A percentile compares a stretch with the other conserved stretches of the same genome.
Evolutionary conservation across 1,140 invertebrate species (phyloP).

Genomic region (Bilobella aurantiaca): DNA sequence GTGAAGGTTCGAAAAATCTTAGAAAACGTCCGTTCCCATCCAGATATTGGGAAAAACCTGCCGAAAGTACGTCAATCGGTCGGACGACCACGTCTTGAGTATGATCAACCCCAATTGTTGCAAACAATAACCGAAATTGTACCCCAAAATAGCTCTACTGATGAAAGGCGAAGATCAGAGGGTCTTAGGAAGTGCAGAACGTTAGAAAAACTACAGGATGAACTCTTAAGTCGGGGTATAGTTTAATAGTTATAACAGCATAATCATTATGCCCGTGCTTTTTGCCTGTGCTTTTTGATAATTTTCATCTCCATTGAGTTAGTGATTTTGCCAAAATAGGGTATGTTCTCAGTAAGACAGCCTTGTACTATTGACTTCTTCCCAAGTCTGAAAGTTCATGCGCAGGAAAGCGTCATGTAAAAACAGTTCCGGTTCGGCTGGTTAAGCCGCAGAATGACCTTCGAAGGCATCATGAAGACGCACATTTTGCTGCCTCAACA

Average conservation of each 20-base stretch:
- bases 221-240: slow-evolving; percentile 10
- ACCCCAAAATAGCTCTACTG: slow-evolving; percentile 16
- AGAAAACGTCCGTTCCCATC: too few species aligned
- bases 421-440: slow-evolving; percentile 37
- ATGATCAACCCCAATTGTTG: slow-evolving; percentile 31
- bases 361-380: slow-evolving; percentile 32
- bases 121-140: slow-evolving; percentile 34
- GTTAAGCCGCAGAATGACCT: slow-evolving; percentile 30
- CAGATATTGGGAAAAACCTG: not conserved
- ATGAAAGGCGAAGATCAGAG: slow-evolving; percentile 26
- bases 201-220: slow-evolving; percentile 27
- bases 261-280: not conserved
- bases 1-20: too few species aligned
- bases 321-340: not conserved
- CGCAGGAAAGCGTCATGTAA: slow-evolving; percentile 37
- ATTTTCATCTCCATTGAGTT: not conserved
- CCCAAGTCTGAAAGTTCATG: slow-evolving; percentile 27
- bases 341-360: slow-evolving; percentile 21
- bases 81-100: slow-evolving; percentile 32
- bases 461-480: slow-evolving; percentile 34
- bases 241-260: slow-evolving; percentile 10
- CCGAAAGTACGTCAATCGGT: not conserved
- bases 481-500: slow-evolving; percentile 32
- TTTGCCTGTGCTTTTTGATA: not conserved
- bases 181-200: slow-evolving; percentile 22